Evolutionary conservation across 2,797 vertebrate genomes (phyloP), one percentile per base, ranked within the genome.

Genomic region (Manis javanica): DNA sequence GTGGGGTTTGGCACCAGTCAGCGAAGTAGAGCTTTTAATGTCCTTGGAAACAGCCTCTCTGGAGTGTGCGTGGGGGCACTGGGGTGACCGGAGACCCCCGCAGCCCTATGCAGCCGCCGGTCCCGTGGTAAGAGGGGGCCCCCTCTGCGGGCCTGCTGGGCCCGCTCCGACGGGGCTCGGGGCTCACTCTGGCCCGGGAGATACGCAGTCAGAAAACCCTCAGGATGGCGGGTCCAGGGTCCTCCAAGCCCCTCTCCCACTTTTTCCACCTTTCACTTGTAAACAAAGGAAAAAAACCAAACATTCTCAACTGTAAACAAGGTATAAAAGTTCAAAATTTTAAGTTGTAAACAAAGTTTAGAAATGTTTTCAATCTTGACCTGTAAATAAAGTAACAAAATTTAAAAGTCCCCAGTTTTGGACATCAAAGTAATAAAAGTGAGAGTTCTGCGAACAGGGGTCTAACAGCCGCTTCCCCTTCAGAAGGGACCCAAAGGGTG

Each of bases 331-430:
- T 91, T 95, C 69, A 49, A 66, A 84, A 42, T 81, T 96, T 83
- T 78, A 82, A 87, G 72, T 42, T 96, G 94, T 97, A 97, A 96
- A 97, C 90, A 90, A 97, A 95, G 85, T 88, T 26, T 66, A 21
- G 51, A 78, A 93, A 63, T 21, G 34, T 18, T 75, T 72, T 74
- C 72, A 92, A 93, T 91, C 92, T 96, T 68, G 57, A 84, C 31
- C 90, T 96, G 94, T 97, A 97, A 97, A 97, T 94, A 96, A 97
- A 96, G 96, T 95, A 96, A 96, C 53, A 72, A 79, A 97, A 97
- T 42, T 59, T 64, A 74, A 64, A 96, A 95, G 79, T 95, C 81
- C 85, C 85, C 63, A 94, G 78, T 91, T 75, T 64, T 83, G 90
- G 88, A 95, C 78, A 72, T 79, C 49, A 74, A 97, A 96, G 69